These are phyloP conservation scores for Volucella zonaria DNA, from an alignment of 2,888 invertebrate genomes.

Conservation along the genomic window DNA sequence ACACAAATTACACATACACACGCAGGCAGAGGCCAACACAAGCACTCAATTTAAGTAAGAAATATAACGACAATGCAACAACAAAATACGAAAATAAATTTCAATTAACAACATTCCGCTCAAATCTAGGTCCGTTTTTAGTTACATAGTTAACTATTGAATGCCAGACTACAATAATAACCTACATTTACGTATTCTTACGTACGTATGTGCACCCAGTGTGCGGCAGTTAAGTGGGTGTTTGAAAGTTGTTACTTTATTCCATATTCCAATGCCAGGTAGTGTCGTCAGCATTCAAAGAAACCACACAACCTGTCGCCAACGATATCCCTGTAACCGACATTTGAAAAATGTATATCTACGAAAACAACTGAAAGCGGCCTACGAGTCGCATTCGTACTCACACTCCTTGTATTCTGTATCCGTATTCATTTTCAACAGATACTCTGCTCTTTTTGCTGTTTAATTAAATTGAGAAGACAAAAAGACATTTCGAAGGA, in stretches of 20 bases:
- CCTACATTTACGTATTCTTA: slow-evolving; percentile 12
- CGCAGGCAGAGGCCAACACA: neutral
- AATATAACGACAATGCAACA: neutral
- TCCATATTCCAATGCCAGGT: neutral
- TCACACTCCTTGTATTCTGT: too few relatives aligned
- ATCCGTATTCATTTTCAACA: too few relatives aligned
- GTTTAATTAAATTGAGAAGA: slow-evolving; percentile 59
- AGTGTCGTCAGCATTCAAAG: neutral
- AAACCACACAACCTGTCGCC: slow-evolving; percentile 31
- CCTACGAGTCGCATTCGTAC: neutral
- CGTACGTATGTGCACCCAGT: neutral
- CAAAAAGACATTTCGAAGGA: slow-evolving; percentile 4
- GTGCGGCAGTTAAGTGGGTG: neutral
- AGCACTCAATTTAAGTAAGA: neutral
- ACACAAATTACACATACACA: slow-evolving; percentile 9
- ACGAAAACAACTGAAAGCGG: slow-evolving; percentile 6
- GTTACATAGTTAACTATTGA: slow-evolving; percentile 44
- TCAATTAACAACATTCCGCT: slow-evolving; percentile 51
- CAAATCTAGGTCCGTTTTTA: slow-evolving; percentile 29
- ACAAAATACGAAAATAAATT: slow-evolving; percentile 49
- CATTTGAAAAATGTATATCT: slow-evolving; percentile 13
- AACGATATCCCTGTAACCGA: slow-evolving; percentile 11
- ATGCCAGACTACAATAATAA: slow-evolving; percentile 33
- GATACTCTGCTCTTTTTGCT: slow-evolving; percentile 25
- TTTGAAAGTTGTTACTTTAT: too few relatives aligned